Evolutionary conservation across 2,113 vertebrate genomes (phyloP).

Genomic region (Pedionomus torquatus): DNA sequence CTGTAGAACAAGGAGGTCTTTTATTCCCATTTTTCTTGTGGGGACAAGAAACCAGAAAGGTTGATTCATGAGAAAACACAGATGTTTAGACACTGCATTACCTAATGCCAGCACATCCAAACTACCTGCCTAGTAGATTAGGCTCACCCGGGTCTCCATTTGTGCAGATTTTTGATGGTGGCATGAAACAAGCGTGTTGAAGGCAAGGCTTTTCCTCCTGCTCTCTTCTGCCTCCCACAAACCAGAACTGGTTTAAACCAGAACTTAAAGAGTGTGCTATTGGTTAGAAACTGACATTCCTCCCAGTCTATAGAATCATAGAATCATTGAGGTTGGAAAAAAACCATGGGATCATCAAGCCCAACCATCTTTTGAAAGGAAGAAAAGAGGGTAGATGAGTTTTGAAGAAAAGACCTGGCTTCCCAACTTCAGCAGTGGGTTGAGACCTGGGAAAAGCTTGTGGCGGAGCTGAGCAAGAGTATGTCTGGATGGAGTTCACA

Average conservation of each 20-base stretch:
- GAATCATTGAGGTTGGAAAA: no score
- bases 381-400: not conserved
- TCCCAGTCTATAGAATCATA: not conserved
- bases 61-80: not conserved
- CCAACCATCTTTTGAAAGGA: not conserved
- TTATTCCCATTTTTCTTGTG: not conserved
- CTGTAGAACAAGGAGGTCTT: not conserved
- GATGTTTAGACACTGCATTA: not conserved
- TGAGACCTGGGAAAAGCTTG: not conserved
- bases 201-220: not conserved
- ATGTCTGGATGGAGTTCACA: not conserved
- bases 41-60: not conserved
- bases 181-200: rapidly evolving
- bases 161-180: not conserved
- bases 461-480: not conserved
- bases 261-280: not conserved
- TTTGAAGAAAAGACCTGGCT: not conserved
- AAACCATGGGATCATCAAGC: no score
- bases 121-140: not conserved
- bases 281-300: not conserved
- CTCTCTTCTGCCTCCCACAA: not conserved
- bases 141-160: not conserved
- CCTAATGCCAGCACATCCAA: rapidly evolving
- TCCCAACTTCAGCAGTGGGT: not conserved
- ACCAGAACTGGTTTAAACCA: not conserved